These are phyloP conservation scores for Kryphioiulus occultus DNA, from an alignment of 2,888 invertebrate genomes.

Conservation along the genomic window DNA sequence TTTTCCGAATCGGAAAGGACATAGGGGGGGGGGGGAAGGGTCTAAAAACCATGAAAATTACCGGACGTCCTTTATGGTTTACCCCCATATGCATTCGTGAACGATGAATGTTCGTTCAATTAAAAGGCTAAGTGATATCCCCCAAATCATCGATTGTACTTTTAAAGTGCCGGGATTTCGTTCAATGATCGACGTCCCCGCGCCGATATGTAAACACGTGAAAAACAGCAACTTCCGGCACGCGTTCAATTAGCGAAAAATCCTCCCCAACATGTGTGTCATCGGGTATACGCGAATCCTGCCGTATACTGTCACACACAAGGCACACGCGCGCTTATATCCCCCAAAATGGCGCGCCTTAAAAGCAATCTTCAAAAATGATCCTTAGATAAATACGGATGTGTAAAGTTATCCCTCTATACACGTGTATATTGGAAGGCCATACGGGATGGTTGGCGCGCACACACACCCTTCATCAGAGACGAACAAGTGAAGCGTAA, in stretches of 20 bases:
- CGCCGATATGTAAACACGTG: conserved; percentile 17
- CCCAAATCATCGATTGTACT: conserved; percentile 6
- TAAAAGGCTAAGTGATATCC: background rate
- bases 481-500: too few relatives aligned
- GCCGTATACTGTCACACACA: too few relatives aligned
- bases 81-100: too few relatives aligned
- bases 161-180: background rate
- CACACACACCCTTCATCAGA: too few relatives aligned
- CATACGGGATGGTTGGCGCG: too few relatives aligned
- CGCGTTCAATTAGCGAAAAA: background rate
- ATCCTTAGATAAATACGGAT: conserved; percentile 42
- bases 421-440: too few relatives aligned
- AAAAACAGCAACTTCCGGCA: conserved; percentile 26
- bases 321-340: background rate
- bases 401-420: conserved; percentile 28
- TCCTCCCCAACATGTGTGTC: background rate
- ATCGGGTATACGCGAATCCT: background rate
- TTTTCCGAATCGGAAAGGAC: too few relatives aligned
- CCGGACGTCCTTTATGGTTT: too few relatives aligned
- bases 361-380: conserved; percentile 39
- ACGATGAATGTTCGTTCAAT: too few relatives aligned
- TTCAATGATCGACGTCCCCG: background rate
- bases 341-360: background rate
- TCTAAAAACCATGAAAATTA: too few relatives aligned
- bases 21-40: too few relatives aligned